phyloP scores from a whole-genome alignment of 2,888 invertebrate genomes.

The Hypolimnas misippus region DNA sequence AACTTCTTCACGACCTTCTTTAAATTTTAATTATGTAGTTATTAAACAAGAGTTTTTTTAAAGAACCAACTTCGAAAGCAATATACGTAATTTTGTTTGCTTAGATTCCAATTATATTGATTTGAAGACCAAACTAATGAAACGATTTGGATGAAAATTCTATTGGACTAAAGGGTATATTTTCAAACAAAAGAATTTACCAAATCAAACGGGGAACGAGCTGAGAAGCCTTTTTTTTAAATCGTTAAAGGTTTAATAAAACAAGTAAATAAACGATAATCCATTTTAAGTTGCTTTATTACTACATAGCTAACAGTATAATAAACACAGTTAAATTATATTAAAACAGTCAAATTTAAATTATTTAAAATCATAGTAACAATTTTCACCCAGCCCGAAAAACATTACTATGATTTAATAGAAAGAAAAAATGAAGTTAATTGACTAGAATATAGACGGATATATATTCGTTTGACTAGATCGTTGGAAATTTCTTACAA shows the following conservation, averaged over 20 bases:
- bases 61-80: no score
- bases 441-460: conserved; percentile 53
- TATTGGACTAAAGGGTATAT: no score
- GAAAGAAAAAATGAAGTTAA: conserved; percentile 42
- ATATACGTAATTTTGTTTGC: no score
- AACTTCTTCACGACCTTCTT: no score
- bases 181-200: no score
- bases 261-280: conserved; percentile 21
- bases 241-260: conserved; percentile 23
- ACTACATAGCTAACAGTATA: conserved; percentile 19
- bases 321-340: conserved; percentile 14
- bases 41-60: no score
- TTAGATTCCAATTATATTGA: no score
- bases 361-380: conserved; percentile 50
- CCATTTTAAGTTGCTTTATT: conserved; percentile 33
- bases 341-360: conserved; percentile 7
- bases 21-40: no score
- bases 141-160: no score
- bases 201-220: no score
- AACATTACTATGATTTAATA: conserved; percentile 53
- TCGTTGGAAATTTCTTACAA: conserved; percentile 5
- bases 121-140: no score
- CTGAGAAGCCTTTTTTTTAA: no score
- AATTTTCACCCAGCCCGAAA: conserved; percentile 70
- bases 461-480: conserved; percentile 30